Evolutionary conservation across 1,140 invertebrate genomes (phyloP).

Genomic region (Subanguina moxae): DNA sequence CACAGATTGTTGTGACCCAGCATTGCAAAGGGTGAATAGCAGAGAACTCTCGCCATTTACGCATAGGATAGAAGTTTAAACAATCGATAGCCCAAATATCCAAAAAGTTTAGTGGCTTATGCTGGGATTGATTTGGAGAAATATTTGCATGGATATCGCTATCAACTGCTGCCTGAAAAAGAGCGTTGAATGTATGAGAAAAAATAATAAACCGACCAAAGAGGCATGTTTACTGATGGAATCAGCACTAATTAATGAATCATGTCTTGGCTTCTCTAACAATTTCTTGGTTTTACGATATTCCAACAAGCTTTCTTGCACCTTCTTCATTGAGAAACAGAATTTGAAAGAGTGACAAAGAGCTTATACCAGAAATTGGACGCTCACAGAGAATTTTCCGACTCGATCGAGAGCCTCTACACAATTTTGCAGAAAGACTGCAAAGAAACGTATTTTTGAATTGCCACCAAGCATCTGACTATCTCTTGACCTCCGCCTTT

Average conservation of each 20-base stretch:
- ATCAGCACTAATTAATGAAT: background rate
- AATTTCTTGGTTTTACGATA: conserved; percentile 14
- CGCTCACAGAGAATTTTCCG: too few species aligned
- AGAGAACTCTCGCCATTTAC: conserved; percentile 46
- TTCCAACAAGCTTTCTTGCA: conserved; percentile 19
- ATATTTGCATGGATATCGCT: background rate
- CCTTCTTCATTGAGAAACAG: conserved; percentile 8
- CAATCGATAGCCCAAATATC: conserved; percentile 41
- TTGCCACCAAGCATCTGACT: too few species aligned
- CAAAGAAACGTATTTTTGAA: too few species aligned
- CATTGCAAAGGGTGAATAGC: conserved; percentile 12
- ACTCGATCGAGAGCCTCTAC: too few species aligned
- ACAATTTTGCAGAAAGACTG: too few species aligned
- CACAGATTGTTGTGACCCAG: conserved; percentile 6
- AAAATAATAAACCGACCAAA: background rate
- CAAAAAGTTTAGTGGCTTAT: conserved; percentile 15
- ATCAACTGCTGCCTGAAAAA: background rate
- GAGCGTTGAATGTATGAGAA: background rate
- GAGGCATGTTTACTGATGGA: too few species aligned
- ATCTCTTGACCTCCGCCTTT: too few species aligned
- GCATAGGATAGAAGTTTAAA: conserved; percentile 39
- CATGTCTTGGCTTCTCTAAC: conserved; percentile 4
- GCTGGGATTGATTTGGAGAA: too few species aligned
- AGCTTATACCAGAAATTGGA: too few species aligned
- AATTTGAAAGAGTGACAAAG: too few species aligned